Evolutionary conservation across 1,140 invertebrate species (phyloP).

Genomic region (Metopolophium dirhodum): DNA sequence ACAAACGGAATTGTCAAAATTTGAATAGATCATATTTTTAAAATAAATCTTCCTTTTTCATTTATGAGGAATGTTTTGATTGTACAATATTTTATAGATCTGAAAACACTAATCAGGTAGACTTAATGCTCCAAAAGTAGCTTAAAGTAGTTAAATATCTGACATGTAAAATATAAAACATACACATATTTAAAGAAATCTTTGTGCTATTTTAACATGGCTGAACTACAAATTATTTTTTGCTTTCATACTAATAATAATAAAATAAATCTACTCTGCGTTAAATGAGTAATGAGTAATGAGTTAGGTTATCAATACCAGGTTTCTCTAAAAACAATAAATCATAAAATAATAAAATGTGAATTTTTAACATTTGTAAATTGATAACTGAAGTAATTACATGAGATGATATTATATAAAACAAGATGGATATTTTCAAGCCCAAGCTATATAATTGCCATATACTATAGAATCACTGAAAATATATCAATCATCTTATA

Average conservation of each 20-base stretch:
- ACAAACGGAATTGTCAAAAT: background rate
- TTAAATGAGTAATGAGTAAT: background rate
- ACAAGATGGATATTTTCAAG: background rate
- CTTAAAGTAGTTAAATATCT: background rate
- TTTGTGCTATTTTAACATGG: background rate
- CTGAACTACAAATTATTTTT: too few species aligned
- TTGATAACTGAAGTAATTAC: background rate
- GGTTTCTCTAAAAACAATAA: too few species aligned
- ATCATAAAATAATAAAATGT: too few species aligned
- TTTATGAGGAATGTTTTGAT: background rate
- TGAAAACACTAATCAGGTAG: background rate
- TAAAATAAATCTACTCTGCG: background rate
- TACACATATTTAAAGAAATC: background rate
- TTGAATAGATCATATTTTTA: background rate
- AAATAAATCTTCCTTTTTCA: background rate
- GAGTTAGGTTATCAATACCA: too few species aligned
- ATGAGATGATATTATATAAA: background rate
- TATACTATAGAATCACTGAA: too few species aligned
- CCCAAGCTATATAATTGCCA: background rate
- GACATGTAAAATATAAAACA: too few species aligned
- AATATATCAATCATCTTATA: too few species aligned
- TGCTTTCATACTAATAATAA: background rate
- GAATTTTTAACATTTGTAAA: background rate
- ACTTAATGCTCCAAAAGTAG: background rate
- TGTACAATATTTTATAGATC: background rate